Conservation (phyloP, 1,140 invertebrate species). For the Cylas formicarius region DNA sequence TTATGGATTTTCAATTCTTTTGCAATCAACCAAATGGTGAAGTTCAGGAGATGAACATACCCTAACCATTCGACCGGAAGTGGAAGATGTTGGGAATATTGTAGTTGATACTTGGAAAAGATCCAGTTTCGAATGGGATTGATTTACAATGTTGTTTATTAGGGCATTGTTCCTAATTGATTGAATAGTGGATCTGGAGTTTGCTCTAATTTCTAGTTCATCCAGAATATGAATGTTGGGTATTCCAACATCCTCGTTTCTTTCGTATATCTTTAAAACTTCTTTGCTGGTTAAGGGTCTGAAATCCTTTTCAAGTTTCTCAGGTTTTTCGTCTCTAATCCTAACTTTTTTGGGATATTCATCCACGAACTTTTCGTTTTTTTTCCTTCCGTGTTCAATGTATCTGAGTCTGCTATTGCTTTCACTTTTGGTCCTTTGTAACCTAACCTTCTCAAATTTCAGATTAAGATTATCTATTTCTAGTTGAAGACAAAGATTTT, state of each 20-base stretch:
- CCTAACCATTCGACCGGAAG: slow-evolving; percentile 8
- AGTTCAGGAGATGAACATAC: slow-evolving; percentile 21
- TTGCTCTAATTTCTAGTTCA: slow-evolving; percentile 7
- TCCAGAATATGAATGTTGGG: slow-evolving; percentile 23
- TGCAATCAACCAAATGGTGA: too few relatives aligned
- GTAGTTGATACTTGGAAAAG: slow-evolving; percentile 24
- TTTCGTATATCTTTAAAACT: slow-evolving; percentile 31
- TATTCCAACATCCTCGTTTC: slow-evolving; percentile 20
- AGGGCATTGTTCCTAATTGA: slow-evolving; percentile 1
- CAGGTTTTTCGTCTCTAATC: slow-evolving; percentile 19
- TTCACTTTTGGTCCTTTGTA: slow-evolving; percentile 23
- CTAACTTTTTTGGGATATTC: slow-evolving; percentile 2
- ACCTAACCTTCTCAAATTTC: slow-evolving; percentile 27
- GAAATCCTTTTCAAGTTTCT: slow-evolving; percentile 22
- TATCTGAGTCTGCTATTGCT: slow-evolving; percentile 31
- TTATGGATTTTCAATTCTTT: too few relatives aligned
- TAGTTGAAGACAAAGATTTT: slow-evolving; percentile 37
- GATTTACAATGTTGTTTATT: slow-evolving; percentile 15
- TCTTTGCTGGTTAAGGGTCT: slow-evolving; percentile 12
- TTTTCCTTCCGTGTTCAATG: slow-evolving; percentile 22
- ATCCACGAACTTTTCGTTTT: neutral
- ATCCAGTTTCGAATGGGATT: slow-evolving; percentile 16
- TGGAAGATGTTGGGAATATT: slow-evolving; percentile 10
- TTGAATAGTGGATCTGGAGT: slow-evolving; percentile 1
- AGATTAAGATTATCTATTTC: slow-evolving; percentile 33